Evolutionary conservation across 2,888 invertebrate genomes (phyloP).

Genomic region (Argyra leucocephala): DNA sequence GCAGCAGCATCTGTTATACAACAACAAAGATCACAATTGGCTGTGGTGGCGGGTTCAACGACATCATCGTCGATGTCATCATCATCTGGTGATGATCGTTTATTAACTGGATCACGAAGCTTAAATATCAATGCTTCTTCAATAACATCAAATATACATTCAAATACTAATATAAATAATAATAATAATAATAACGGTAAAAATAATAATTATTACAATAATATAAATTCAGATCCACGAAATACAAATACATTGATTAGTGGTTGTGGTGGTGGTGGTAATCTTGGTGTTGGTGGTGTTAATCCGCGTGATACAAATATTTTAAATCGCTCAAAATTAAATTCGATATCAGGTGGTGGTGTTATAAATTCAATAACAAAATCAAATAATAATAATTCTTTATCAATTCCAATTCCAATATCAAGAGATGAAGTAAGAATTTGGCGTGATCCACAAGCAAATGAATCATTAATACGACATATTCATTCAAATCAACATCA

Average conservation of each 20-base stretch:
- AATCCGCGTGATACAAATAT: slow-evolving; percentile 8
- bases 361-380: background rate
- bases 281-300: slow-evolving; percentile 2
- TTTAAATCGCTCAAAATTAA: slow-evolving; percentile 4
- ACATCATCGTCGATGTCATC: slow-evolving; percentile 19
- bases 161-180: slow-evolving; percentile 13
- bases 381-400: background rate
- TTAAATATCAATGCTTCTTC: slow-evolving; percentile 18
- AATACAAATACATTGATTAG: background rate
- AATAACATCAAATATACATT: too few relatives aligned
- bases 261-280: slow-evolving; percentile 9
- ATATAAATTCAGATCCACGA: background rate
- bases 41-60: too few relatives aligned
- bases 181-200: slow-evolving; percentile 11
- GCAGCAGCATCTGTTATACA: background rate
- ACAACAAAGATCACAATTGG: background rate
- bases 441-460: slow-evolving; percentile 19
- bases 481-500: slow-evolving; percentile 18
- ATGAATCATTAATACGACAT: slow-evolving; percentile 18
- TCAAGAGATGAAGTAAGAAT: slow-evolving; percentile 14
- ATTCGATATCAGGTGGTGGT: background rate
- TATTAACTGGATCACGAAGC: slow-evolving; percentile 21
- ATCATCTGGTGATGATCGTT: slow-evolving; percentile 22
- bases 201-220: background rate
- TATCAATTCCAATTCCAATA: background rate